A percentile compares a stretch with the other conserved stretches of the same genome.
Evolutionary conservation across 2,797 vertebrate genomes (phyloP).

Genomic region (Xiphophorus birchmanni): DNA sequence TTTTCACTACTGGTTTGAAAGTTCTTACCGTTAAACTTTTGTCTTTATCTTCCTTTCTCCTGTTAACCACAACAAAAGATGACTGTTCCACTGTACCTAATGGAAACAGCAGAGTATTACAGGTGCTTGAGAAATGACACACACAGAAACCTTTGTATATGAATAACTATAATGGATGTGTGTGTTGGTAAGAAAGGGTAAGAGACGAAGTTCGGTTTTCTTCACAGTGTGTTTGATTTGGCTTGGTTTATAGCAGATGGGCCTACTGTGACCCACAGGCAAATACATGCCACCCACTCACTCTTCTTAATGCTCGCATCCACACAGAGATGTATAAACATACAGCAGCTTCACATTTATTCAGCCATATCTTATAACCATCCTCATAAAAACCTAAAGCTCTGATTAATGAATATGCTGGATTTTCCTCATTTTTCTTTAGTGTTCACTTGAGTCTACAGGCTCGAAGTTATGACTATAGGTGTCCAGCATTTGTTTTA

Average conservation of each 20-base stretch:
- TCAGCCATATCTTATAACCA: neutral
- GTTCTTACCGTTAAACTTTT: neutral
- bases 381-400: conserved; percentile 9
- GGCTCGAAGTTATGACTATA: neutral
- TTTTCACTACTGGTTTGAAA: neutral
- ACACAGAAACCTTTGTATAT: neutral
- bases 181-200: neutral
- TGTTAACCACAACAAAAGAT: neutral
- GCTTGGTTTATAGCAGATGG: conserved; percentile 80
- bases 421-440: neutral
- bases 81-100: neutral
- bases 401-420: neutral
- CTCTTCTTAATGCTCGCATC: conserved; percentile 18
- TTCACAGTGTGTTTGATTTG: conserved; percentile 76
- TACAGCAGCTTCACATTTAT: conserved; percentile 26
- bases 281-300: conserved; percentile 47
- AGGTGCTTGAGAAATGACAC: neutral
- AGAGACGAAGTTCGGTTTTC: conserved; percentile 53
- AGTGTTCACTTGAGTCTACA: neutral
- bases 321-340: conserved; percentile 23
- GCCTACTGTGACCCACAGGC: conserved; percentile 79
- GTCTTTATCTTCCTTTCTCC: neutral
- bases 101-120: neutral
- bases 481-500: neutral
- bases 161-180: conserved; percentile 8